Percentiles rank a stretch among this genome's conserved stretches.
These are phyloP conservation scores for Manis javanica DNA, from an alignment of 2,797 vertebrate species.

Conservation along the genomic window DNA sequence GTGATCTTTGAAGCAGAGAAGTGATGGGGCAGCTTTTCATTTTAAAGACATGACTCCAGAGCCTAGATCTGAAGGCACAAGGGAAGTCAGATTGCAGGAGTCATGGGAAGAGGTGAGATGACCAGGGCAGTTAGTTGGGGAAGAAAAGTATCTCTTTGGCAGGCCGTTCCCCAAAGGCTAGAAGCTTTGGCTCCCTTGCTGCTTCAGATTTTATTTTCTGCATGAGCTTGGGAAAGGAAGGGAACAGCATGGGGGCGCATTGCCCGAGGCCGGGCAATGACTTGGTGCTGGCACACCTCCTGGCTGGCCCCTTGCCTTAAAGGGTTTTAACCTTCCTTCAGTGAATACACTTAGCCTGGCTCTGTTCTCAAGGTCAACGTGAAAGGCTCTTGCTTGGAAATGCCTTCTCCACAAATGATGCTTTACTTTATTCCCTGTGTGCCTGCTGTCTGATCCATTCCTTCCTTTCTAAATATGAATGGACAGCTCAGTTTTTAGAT, in stretches of 20 bases:
- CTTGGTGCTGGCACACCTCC: rapidly evolving
- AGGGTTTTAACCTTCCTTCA: neutral
- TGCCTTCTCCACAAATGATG: neutral
- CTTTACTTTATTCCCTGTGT: neutral
- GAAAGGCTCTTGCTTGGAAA: neutral
- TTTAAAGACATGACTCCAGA: neutral
- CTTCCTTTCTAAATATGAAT: neutral
- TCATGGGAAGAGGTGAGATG: neutral
- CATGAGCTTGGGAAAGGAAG: neutral
- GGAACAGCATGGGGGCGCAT: rapidly evolving
- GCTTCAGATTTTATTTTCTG: neutral
- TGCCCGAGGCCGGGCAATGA: neutral
- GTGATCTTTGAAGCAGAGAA: neutral
- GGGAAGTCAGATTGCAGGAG: neutral
- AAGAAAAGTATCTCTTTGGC: neutral
- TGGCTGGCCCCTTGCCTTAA: neutral
- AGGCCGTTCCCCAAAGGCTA: neutral
- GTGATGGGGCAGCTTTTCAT: neutral
- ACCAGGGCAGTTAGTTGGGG: neutral
- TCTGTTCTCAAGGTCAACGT: neutral
- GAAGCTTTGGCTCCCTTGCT: neutral
- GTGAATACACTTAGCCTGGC: neutral
- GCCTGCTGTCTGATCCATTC: neutral
- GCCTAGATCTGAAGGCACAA: neutral
- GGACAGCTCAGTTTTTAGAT: neutral